Conservation (phyloP, 2,797 vertebrate genomes). For the Orientallactaga sibirica region DNA sequence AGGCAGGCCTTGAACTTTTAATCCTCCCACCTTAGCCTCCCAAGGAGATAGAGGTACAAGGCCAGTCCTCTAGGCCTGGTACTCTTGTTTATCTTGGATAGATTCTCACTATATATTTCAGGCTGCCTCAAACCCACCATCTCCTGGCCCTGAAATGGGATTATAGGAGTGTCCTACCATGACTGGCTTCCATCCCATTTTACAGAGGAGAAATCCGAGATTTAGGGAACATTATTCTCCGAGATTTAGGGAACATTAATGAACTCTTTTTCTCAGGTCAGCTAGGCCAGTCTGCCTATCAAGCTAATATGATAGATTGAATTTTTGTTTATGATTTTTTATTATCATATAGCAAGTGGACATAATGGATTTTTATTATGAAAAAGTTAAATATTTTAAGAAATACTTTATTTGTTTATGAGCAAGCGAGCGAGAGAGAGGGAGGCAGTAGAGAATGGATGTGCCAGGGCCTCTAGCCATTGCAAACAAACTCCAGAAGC, state of each 20-base stretch:
- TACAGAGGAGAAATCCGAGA: background rate
- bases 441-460: too few species aligned
- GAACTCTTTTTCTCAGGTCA: background rate
- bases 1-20: background rate
- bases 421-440: too few species aligned
- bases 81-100: too few species aligned
- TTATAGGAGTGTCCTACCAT: background rate
- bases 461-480: too few species aligned
- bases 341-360: too few species aligned
- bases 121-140: background rate
- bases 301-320: background rate
- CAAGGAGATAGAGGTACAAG: background rate
- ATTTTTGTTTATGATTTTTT: background rate
- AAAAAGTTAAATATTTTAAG: too few species aligned
- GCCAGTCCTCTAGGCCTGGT: too few species aligned
- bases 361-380: too few species aligned
- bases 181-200: background rate
- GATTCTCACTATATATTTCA: background rate
- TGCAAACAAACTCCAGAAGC: too few species aligned
- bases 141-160: background rate
- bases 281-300: background rate
- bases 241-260: background rate
- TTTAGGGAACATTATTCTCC: background rate
- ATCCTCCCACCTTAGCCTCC: background rate
- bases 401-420: too few species aligned